Evolutionary conservation across 2,888 invertebrate species (phyloP), one percentile per base, ranked within the genome.

Genomic region (Phyto melanocephala): DNA sequence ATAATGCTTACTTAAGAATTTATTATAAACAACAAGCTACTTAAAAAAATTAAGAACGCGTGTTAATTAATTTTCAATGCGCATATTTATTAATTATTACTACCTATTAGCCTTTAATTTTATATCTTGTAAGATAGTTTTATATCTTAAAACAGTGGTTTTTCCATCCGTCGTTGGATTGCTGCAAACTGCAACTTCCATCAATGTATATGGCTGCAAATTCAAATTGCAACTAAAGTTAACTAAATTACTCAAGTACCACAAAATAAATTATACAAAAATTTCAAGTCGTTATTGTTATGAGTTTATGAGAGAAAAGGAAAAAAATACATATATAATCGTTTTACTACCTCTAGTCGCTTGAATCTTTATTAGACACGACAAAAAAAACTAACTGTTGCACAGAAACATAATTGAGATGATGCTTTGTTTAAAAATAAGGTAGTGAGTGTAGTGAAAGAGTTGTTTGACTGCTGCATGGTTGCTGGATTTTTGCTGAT

Each of bases 391-490:
- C 75, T 71, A 82, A 82, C 75, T 82, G 82, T 82, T 88, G 87
- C 88, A 88, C 87, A 77, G 85, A 77, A 85, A 80, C 87, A 77
- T 74, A 77, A 68, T 81, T 84, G 83, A 76, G 65, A 79, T 75
- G 65, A 10, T 5, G 28, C 35, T 76, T 70, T 78, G 20, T 63
- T 11, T 62, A 40, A 42, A 56, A 78, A 47, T 45, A 79, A 60
- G 52, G 50, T 72, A 60, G 71, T 62, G 17, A 54, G 17, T 60
- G 15, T 3, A 37, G 37, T 35, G 52, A 85, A 87, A 87, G 87
- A 87, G 88, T 87, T 87, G 85, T 86, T 84, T 85, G 82, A 78
- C 80, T 82, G 71, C 56, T 58, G 65, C 62, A 67, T 60, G 20
- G 28, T 50, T 28, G 42, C 10, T 71, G 47, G 17, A 33, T 24